phyloP scores from a whole-genome alignment of 92 coral and sea anemone genomes.

The Blastomussa wellsi region DNA sequence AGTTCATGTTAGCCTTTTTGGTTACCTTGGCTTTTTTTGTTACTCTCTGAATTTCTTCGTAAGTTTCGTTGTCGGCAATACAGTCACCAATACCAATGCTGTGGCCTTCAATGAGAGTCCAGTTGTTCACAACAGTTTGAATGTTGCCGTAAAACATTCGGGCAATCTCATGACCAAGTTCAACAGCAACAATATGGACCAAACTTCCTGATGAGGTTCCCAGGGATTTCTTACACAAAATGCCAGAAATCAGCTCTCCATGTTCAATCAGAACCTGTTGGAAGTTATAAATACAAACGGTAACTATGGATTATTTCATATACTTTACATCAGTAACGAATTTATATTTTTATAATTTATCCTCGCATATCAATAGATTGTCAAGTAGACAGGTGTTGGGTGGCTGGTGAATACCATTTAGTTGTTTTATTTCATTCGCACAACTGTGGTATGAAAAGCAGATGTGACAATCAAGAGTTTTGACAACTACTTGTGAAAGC shows the following conservation, averaged over 20 bases:
- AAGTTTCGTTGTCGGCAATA: constrained; percentile 99
- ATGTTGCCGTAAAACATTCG: constrained; percentile 84
- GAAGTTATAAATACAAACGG: background rate
- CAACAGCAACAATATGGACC: constrained; percentile 94
- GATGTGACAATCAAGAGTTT: background rate
- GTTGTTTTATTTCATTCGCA: background rate
- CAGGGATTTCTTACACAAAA: constrained; percentile 89
- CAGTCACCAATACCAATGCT: constrained; percentile 99
- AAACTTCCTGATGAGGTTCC: constrained; percentile 99
- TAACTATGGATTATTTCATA: too few relatives aligned
- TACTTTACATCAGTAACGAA: too few relatives aligned
- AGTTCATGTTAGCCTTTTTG: background rate
- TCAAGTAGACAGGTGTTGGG: background rate
- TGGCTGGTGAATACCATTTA: background rate
- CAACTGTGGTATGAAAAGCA: background rate
- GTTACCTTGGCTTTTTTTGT: constrained; percentile 95
- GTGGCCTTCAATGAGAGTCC: constrained; percentile 96
- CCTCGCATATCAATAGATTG: background rate
- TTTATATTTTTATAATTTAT: too few relatives aligned
- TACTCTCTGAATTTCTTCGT: constrained; percentile 90
- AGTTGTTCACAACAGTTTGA: constrained; percentile 96
- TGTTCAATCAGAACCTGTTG: constrained; percentile 89
- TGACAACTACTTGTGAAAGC: background rate
- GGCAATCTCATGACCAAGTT: constrained; percentile 90
- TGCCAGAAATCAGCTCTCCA: constrained; percentile 94